Base-by-base conservation (phyloP, 2,888 invertebrate genomes). In the Phasia obesa region DNA sequence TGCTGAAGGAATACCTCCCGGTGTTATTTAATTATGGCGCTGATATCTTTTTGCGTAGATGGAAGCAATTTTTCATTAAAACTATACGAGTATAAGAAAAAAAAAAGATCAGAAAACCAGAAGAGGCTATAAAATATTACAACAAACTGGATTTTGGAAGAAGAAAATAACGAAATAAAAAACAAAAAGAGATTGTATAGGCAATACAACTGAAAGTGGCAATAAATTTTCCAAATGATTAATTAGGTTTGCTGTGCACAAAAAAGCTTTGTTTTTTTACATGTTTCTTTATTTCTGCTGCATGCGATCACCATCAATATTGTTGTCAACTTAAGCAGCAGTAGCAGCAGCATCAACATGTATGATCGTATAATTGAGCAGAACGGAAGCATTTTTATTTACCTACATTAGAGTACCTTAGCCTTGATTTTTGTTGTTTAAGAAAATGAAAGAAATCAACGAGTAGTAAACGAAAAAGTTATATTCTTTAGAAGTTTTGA, bases 21-120 rank as follows among this genome's bases (percentile, higher is more conserved):
- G 90, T 88, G 90, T 87, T 90, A 90, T 90, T 90, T 90, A 90
- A 90, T 90, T 90, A 90, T 89, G 88, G 88, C 88, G 89, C 90
- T 90, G 90, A 90, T 90, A 90, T 89, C 88, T 87, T 88, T 89
- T 89, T 89, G 90, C 88, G 88, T 89, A 89, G 89, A 89, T 90
- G 90, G 88, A 88, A 87, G 90, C 90, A 90, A 90, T 90, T 90
- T 89, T 89, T 90, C 90, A 90, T 89, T 87, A 87, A 82, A 83
- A 79, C n/a, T n/a, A 70, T 44, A 70, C 81, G n/a, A 53, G 44
- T 67, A 44, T 13, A 23, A 42, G 44, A 47, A 59, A 23, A 55
- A 15, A 47, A 62, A 13, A 49, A 49, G 27, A 53, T 35, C 65
- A 53, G 17, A 2, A 71, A 76, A 64, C 23, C 53, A 49, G 73